A percentile compares a stretch with the other conserved stretches of the same genome.
Conservation (phyloP, 2,113 vertebrate genomes). For the Rhea pennata region DNA sequence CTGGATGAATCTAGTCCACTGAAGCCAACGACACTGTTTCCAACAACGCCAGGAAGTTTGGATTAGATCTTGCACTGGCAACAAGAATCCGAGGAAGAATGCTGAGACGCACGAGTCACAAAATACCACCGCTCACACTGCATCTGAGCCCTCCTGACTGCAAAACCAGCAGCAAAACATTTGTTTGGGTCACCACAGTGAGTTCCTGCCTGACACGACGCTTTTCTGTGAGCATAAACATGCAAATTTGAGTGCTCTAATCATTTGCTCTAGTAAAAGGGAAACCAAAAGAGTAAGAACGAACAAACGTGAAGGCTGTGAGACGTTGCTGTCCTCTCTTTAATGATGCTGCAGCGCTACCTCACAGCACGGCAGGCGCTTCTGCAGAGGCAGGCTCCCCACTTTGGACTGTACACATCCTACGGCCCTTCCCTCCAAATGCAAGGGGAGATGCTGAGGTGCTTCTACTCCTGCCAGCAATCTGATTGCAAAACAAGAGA, state of each 20-base stretch:
- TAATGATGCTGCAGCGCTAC: not conserved
- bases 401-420: not conserved
- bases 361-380: not conserved
- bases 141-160: not conserved
- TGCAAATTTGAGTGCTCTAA: not conserved
- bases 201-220: not conserved
- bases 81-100: not conserved
- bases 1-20: not conserved
- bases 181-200: slow-evolving; percentile 18
- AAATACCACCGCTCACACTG: slow-evolving; percentile 2
- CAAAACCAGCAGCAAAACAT: slow-evolving; percentile 29
- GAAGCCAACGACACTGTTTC: not conserved
- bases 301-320: not conserved
- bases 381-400: not conserved
- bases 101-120: slow-evolving; percentile 33
- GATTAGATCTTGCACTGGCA: not conserved
- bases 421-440: not conserved
- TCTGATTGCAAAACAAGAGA: not conserved
- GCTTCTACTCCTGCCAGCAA: not conserved
- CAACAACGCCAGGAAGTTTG: not conserved
- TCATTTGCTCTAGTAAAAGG: slow-evolving; percentile 15
- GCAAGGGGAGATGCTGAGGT: not conserved
- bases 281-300: not conserved
- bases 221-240: slow-evolving; percentile 14
- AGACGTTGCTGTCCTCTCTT: not conserved